Evolutionary conservation across 2,888 invertebrate genomes (phyloP).

Genomic region (Cosmia pyralina): DNA sequence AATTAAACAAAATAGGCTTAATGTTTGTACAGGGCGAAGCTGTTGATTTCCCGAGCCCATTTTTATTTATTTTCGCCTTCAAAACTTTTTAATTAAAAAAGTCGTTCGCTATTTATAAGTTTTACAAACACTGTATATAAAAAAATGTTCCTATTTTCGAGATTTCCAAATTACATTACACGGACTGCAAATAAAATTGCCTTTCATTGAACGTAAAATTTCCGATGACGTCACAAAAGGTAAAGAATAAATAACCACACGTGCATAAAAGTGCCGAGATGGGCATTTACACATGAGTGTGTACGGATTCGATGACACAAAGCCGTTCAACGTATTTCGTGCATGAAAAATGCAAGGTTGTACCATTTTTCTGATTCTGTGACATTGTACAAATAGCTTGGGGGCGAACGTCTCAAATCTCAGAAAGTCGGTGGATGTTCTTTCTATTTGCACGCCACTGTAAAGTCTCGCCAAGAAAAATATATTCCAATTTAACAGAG

Average conservation of each 20-base stretch:
- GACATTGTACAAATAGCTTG: slow-evolving; percentile 83
- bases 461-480: slow-evolving; percentile 73
- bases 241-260: slow-evolving; percentile 59
- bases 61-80: slow-evolving; percentile 38
- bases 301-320: slow-evolving; percentile 74
- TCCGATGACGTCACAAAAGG: slow-evolving; percentile 45
- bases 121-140: slow-evolving; percentile 28
- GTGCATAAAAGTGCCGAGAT: slow-evolving; percentile 57
- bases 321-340: slow-evolving; percentile 72
- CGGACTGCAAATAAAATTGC: slow-evolving; percentile 41
- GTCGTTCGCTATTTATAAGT: slow-evolving; percentile 44
- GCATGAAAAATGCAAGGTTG: slow-evolving; percentile 78
- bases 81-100: slow-evolving; percentile 58
- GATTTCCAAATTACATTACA: slow-evolving; percentile 43
- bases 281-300: slow-evolving; percentile 68
- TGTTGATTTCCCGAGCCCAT: slow-evolving; percentile 26
- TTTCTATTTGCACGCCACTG: slow-evolving; percentile 73
- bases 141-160: slow-evolving; percentile 37
- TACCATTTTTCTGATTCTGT: slow-evolving; percentile 76
- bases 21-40: slow-evolving; percentile 16
- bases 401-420: slow-evolving; percentile 79
- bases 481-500: slow-evolving; percentile 77
- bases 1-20: slow-evolving; percentile 40
- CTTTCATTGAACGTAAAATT: slow-evolving; percentile 50
- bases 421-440: slow-evolving; percentile 74